phyloP scores from a whole-genome alignment of 2,888 invertebrate genomes.

The Eupithecia centaureata region DNA sequence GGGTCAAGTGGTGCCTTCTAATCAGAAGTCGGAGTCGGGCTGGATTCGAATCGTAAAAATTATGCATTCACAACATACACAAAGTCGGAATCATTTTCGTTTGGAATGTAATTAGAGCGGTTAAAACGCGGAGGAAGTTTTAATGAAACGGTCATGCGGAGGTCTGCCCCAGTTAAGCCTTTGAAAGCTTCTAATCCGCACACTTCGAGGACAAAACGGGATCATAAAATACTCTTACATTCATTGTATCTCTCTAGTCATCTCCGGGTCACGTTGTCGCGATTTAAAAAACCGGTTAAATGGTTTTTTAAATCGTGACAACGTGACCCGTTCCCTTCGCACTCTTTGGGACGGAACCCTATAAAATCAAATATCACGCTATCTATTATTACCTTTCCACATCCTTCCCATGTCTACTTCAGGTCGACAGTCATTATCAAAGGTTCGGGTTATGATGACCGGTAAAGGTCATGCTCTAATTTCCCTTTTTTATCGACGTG shows the following conservation, averaged over 20 bases:
- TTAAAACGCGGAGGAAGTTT: conserved; percentile 56
- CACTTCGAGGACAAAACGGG: conserved; percentile 56
- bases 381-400: too few species aligned
- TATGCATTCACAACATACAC: conserved; percentile 48
- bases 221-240: conserved; percentile 51
- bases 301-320: too few species aligned
- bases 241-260: conserved; percentile 39
- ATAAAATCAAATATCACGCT: conserved; percentile 33
- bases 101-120: conserved; percentile 60
- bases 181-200: conserved; percentile 69
- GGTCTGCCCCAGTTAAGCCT: conserved; percentile 69
- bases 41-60: conserved; percentile 32
- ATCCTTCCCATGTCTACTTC: conserved; percentile 38
- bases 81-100: conserved; percentile 63
- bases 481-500: conserved; percentile 39
- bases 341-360: not conserved
- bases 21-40: not conserved
- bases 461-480: conserved; percentile 43
- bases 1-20: not conserved
- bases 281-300: not conserved
- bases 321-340: not conserved
- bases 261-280: conserved; percentile 22
- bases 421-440: conserved; percentile 43
- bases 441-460: conserved; percentile 44
- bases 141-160: conserved; percentile 68